A percentile compares a stretch with the other conserved stretches of the same genome.
Conservation (phyloP, 2,113 vertebrate genomes). For the Puntigrus tetrazona region DNA sequence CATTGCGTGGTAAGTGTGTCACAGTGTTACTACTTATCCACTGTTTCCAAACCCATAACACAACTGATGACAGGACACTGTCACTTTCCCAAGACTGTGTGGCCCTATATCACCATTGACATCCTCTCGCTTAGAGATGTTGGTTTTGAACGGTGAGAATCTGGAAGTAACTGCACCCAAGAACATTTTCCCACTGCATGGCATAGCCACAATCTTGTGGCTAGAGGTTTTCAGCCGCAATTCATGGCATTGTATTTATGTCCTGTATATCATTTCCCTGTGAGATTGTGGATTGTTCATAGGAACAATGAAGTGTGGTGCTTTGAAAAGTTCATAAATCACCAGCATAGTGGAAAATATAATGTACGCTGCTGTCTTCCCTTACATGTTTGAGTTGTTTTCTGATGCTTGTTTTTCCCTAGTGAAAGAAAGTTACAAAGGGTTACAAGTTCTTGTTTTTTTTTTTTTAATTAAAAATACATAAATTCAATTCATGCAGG, state of each 20-base stretch:
- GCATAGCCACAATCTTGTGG: slow-evolving; percentile 45
- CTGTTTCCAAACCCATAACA: slow-evolving; percentile 22
- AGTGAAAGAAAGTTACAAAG: slow-evolving; percentile 22
- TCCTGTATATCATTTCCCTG: slow-evolving; percentile 61
- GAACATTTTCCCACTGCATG: slow-evolving; percentile 49
- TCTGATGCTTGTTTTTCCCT: slow-evolving; percentile 32
- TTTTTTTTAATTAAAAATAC: neutral
- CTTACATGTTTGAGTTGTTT: slow-evolving; percentile 14
- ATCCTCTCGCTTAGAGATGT: slow-evolving; percentile 42
- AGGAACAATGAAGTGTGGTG: slow-evolving; percentile 54
- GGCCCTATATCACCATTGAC: slow-evolving; percentile 37
- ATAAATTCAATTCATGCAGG: neutral
- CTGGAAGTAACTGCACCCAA: slow-evolving; percentile 37
- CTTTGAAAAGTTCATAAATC: slow-evolving; percentile 59
- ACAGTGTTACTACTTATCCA: neutral
- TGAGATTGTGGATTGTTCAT: slow-evolving; percentile 60
- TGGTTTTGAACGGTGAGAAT: slow-evolving; percentile 50
- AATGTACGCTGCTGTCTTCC: slow-evolving; percentile 40
- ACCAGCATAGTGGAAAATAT: slow-evolving; percentile 40
- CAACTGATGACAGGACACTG: slow-evolving; percentile 16
- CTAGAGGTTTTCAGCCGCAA: slow-evolving; percentile 40
- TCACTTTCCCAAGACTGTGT: slow-evolving; percentile 52
- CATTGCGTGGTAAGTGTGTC: slow-evolving; percentile 18
- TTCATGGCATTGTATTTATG: slow-evolving; percentile 59
- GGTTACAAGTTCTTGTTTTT: neutral